phyloP scores from a whole-genome alignment of 1,140 invertebrate species.

The Zaprionus nigranus region DNA sequence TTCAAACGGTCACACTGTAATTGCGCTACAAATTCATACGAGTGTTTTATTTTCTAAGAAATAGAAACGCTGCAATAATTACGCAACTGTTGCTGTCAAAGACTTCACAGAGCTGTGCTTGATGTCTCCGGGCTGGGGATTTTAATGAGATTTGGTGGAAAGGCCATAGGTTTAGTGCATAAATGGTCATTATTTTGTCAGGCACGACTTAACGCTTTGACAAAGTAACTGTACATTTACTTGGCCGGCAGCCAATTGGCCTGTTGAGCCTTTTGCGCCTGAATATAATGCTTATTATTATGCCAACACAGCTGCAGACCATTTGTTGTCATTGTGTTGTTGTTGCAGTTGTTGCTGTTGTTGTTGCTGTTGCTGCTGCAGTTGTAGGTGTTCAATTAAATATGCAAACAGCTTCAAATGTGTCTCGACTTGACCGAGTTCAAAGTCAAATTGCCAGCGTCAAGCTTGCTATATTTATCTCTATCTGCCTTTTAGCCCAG shows the following conservation, averaged over 20 bases:
- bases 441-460: slow-evolving; percentile 77
- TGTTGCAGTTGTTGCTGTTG: slow-evolving; percentile 20
- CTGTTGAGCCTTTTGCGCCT: slow-evolving; percentile 79
- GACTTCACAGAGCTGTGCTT: not conserved
- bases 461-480: slow-evolving; percentile 59
- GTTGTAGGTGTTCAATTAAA: slow-evolving; percentile 81
- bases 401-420: slow-evolving; percentile 83
- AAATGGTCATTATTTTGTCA: slow-evolving; percentile 71
- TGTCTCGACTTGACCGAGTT: slow-evolving; percentile 82
- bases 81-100: not conserved
- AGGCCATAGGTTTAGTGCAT: slow-evolving; percentile 53
- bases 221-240: slow-evolving; percentile 64
- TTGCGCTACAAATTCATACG: not conserved
- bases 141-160: slow-evolving; percentile 43
- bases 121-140: not conserved
- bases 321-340: slow-evolving; percentile 48
- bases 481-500: slow-evolving; percentile 27
- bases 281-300: slow-evolving; percentile 80
- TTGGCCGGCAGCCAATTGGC: slow-evolving; percentile 69
- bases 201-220: slow-evolving; percentile 71
- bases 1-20: not conserved
- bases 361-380: slow-evolving; percentile 27
- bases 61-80: not conserved
- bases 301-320: slow-evolving; percentile 69
- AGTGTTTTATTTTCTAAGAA: not conserved